A percentile compares a stretch with the other conserved stretches of the same genome.
These are phyloP conservation scores for Notechis scutatus DNA, from an alignment of 2,113 vertebrate genomes.

Conservation along the genomic window DNA sequence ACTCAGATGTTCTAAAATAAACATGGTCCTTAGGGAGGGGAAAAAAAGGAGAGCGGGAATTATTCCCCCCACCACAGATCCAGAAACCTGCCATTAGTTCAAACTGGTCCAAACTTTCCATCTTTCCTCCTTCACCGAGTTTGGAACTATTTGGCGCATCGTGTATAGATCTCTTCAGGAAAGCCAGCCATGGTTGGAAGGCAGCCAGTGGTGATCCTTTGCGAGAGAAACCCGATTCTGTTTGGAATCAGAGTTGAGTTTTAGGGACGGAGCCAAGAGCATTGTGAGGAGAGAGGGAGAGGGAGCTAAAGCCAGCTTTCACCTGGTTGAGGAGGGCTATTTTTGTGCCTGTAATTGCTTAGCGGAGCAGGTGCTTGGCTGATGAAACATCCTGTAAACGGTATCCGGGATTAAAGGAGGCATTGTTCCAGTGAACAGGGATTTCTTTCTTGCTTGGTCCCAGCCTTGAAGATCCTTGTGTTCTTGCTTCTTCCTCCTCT, in stretches of 20 bases:
- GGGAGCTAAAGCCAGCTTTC: not conserved
- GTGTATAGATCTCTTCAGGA: not conserved
- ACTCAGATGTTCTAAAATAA: not conserved
- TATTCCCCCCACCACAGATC: not conserved
- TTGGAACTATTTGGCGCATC: not conserved
- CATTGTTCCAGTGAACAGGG: not conserved
- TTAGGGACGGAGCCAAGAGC: not conserved
- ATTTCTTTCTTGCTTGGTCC: not conserved
- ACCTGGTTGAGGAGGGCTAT: not conserved
- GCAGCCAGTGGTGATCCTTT: not conserved
- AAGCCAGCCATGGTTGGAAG: not conserved
- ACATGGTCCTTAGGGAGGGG: not conserved
- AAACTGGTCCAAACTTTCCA: not conserved
- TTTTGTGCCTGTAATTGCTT: not conserved
- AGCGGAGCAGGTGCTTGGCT: not conserved
- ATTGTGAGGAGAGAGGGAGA: not conserved
- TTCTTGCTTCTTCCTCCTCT: not conserved
- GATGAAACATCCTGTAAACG: not conserved
- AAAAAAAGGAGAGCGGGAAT: not conserved
- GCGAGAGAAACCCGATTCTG: not conserved
- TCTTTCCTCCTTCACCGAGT: not conserved
- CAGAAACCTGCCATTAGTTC: not conserved
- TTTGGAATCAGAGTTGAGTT: not conserved
- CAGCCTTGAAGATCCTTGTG: not conserved
- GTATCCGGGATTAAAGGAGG: not conserved